Percentiles rank a stretch among this genome's conserved stretches.
Conservation (phyloP, 2,113 vertebrate genomes). For the Apistogramma diplotaenia region DNA sequence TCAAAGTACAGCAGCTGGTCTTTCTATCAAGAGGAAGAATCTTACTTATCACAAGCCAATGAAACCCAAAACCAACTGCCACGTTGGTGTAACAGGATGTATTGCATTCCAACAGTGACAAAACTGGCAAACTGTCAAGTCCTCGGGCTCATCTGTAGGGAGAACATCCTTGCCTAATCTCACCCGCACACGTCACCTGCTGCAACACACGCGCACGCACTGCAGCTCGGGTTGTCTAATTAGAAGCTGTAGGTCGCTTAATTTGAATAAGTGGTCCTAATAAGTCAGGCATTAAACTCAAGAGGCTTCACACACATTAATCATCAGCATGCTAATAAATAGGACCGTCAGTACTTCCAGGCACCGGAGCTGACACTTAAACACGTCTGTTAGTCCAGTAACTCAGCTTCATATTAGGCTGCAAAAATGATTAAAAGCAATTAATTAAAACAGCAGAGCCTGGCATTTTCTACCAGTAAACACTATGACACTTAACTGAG, state of each 20-base stretch:
- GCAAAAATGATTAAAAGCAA: background rate
- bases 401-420: background rate
- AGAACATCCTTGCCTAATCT: conserved; percentile 21
- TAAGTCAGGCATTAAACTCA: conserved; percentile 1
- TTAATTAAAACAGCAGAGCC: background rate
- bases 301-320: conserved; percentile 1
- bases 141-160: conserved; percentile 39
- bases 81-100: conserved; percentile 30
- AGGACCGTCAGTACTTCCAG: background rate
- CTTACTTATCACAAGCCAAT: conserved; percentile 10
- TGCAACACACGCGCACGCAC: background rate
- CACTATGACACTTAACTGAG: background rate
- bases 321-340: conserved; percentile 15
- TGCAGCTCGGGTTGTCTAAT: conserved; percentile 3
- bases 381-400: background rate
- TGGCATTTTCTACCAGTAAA: background rate
- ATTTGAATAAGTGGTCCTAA: conserved; percentile 18
- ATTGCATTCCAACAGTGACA: conserved; percentile 50
- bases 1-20: background rate
- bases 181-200: conserved; percentile 21
- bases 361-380: background rate
- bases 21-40: background rate
- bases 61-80: conserved; percentile 15
- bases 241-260: background rate
- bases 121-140: conserved; percentile 31